phyloP scores from a whole-genome alignment of 2,888 invertebrate species.

The Polydrusus pterygomalis region DNA sequence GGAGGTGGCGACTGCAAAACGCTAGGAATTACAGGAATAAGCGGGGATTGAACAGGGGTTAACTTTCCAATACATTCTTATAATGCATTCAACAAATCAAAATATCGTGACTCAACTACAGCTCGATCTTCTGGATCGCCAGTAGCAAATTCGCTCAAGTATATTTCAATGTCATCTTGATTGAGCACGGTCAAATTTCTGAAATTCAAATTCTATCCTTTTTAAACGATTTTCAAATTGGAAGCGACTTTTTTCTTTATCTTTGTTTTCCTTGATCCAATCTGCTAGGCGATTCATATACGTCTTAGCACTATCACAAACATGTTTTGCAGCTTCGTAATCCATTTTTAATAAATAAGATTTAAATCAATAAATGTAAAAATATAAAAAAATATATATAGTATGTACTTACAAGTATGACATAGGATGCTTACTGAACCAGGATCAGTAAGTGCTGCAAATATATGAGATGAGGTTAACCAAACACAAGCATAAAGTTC shows the following conservation, averaged over 20 bases:
- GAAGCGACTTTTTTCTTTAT: neutral
- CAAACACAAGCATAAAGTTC: too few relatives aligned
- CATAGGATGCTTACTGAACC: too few relatives aligned
- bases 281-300: constrained; percentile 17
- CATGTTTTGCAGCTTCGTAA: too few relatives aligned
- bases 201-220: constrained; percentile 2
- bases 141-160: neutral
- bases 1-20: neutral
- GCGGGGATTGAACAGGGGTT: neutral
- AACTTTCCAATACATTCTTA: constrained; percentile 9
- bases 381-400: too few relatives aligned
- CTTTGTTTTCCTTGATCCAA: constrained; percentile 12
- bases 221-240: constrained; percentile 30
- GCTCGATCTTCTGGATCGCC: constrained; percentile 21
- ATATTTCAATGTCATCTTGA: neutral
- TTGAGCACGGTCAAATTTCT: constrained; percentile 15
- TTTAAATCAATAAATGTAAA: too few relatives aligned
- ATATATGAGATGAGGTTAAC: too few relatives aligned
- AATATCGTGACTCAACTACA: constrained; percentile 19
- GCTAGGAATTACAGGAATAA: neutral
- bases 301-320: constrained; percentile 10
- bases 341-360: too few relatives aligned
- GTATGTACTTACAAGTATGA: too few relatives aligned
- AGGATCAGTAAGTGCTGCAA: too few relatives aligned
- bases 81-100: neutral